Conservation (phyloP, 2,113 vertebrate species). For the Leiothrix lutea region DNA sequence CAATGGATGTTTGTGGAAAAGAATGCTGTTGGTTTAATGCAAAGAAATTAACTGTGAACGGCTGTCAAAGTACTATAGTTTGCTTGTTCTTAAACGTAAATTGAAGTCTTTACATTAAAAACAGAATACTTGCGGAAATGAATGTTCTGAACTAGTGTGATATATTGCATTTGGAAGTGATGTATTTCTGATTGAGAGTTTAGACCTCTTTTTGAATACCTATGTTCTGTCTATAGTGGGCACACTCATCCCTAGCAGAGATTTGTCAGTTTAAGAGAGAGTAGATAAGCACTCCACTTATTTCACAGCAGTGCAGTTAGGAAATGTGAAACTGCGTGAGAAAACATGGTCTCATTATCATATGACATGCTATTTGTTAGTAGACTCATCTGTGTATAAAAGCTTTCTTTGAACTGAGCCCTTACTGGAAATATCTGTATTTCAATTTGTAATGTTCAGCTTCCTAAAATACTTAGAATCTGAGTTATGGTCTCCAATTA, state of each 20-base stretch:
- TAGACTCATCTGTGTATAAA: slow-evolving; percentile 65
- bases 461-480: slow-evolving; percentile 73
- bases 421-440: slow-evolving; percentile 73
- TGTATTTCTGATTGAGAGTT: slow-evolving; percentile 40
- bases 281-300: slow-evolving; percentile 67
- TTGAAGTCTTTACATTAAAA: slow-evolving; percentile 78
- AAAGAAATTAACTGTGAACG: slow-evolving; percentile 82
- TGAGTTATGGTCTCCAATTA: slow-evolving; percentile 77
- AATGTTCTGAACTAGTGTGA: slow-evolving; percentile 63
- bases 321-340: slow-evolving; percentile 68
- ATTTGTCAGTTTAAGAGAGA: slow-evolving; percentile 54
- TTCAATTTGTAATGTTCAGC: slow-evolving; percentile 76
- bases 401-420: slow-evolving; percentile 61
- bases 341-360: slow-evolving; percentile 73
- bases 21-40: slow-evolving; percentile 84
- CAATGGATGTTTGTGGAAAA: slow-evolving; percentile 85
- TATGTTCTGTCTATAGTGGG: slow-evolving; percentile 53
- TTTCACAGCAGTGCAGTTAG: slow-evolving; percentile 69
- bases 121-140: slow-evolving; percentile 66
- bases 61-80: slow-evolving; percentile 77
- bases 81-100: slow-evolving; percentile 81
- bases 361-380: slow-evolving; percentile 71
- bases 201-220: slow-evolving; percentile 23
- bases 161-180: slow-evolving; percentile 57
- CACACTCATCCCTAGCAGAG: slow-evolving; percentile 30